Evolutionary conservation across 1,140 invertebrate species (phyloP), one percentile per base, ranked within the genome.

Genomic region (Wiebesia pumilae): DNA sequence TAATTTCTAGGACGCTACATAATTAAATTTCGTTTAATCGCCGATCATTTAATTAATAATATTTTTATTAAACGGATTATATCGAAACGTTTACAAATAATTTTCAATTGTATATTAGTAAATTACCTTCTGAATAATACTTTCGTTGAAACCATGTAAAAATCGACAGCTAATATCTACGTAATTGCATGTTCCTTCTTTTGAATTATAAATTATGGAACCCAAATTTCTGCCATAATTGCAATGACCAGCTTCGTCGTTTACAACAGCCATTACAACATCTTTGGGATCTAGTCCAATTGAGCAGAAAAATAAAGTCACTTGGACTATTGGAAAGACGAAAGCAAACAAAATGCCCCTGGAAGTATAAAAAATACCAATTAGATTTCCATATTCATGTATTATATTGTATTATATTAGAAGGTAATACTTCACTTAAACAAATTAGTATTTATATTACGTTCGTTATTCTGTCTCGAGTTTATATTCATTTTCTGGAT

Each of bases 331-430:
- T 2, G 98, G 98, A 88, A 98, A 96, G 43, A 97, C 88, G 40
- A 98, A 94, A 81, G 97, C 96, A 91, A 98, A 98, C 83, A 96
- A 90, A 19, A 98, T 93, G 12, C 96, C 95, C 4, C 97, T 97
- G 92, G 78, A 94, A 94, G 69, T 40, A 10, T 38, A n/a, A 14
- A 38, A 27, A 33, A 71, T 71, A 38, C 19, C 19, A 83, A 90
- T 90, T 83, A 81, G 54, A 88, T 62, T 67, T 35, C n/a, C 16
- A 58, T 4, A 75, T 43, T 43, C 14, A 19, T 71, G 14, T 71
- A 71, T 71, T 71, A 35, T 3, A 14, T 38, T 69, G 6, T 30
- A 62, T n/a, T n/a, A n/a, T n/a, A n/a, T n/a, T n/a, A n/a, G n/a
- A n/a, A n/a, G n/a, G n/a, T n/a, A n/a, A n/a, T n/a, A n/a, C n/a